Base-by-base conservation (phyloP, 2,113 vertebrate genomes). In the Otolemur garnettii region DNA sequence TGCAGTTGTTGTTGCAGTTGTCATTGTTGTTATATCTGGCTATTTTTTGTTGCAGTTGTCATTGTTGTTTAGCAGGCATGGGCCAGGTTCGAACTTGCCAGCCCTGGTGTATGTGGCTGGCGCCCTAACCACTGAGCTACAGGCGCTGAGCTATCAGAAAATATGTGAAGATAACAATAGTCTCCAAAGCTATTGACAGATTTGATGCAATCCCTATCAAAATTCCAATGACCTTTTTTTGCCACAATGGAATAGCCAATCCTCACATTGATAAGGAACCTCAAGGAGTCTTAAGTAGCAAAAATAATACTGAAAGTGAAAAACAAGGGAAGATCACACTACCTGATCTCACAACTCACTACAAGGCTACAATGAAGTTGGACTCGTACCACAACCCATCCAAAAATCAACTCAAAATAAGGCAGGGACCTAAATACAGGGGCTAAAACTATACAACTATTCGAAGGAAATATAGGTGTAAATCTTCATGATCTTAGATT, bases 311-410 rank as follows among this genome's bases (percentile, higher is more conserved):
- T 84, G 57, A 69, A 60, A 82, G 78, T 84, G 53, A 35, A 90
- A 91, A 75, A n/a, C 64, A 85, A 59, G 21, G 35, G 30, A 55
- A 62, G 30, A 33, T 66, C 66, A 53, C 19, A 60, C 28, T 11
- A 89, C 57, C 38, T 75, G n/a, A 30, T 95, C 80, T 96, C 66
- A 79, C 91, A 93, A 71, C 33, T 13, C 79, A 79, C 11, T 74
- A 33, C 33, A 79, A 83, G 75, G 21, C 2, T 55, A 91, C 45
- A 68, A 80, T 87, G 33, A 80, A 53, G 21, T 45, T 74, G 18
- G 35, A 79, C 18, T 30, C 26, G 45, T 72, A 17, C 55, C 38
- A 28, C 22, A 68, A 28, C 53, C 50, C 10, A 45, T 24, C 83
- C 35, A 86, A 68, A 95, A 72, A 53, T 50, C 69, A 89, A 38